phyloP scores from a whole-genome alignment of 2,797 vertebrate species.

The Hoplostethus atlanticus region DNA sequence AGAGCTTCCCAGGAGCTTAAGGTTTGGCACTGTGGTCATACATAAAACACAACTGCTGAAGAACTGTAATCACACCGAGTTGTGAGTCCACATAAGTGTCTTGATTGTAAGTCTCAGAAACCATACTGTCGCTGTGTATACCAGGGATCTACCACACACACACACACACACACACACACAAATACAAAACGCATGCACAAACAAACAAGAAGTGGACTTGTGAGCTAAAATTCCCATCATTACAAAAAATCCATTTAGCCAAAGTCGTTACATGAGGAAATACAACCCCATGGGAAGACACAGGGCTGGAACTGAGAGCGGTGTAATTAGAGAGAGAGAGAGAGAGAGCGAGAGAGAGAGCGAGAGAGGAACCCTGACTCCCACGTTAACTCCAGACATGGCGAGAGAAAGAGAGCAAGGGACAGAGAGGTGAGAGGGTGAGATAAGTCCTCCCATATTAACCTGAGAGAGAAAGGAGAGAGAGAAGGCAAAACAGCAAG shows the following conservation, averaged over 20 bases:
- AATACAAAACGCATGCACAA: constrained; percentile 16
- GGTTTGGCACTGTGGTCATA: neutral
- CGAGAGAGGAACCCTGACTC: neutral
- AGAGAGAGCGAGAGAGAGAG: constrained; percentile 34
- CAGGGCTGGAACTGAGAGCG: constrained; percentile 58
- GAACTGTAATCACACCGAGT: constrained; percentile 26
- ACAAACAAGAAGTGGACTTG: constrained; percentile 39
- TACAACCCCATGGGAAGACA: constrained; percentile 69
- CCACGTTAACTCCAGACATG: constrained; percentile 57
- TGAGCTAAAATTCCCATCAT: constrained; percentile 48
- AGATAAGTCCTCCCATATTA: constrained; percentile 58
- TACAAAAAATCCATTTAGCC: constrained; percentile 42
- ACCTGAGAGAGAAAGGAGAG: constrained; percentile 61
- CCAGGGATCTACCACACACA: constrained; percentile 1
- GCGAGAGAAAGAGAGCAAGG: constrained; percentile 31
- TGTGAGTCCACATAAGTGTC: constrained; percentile 9
- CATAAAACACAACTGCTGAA: constrained; percentile 15
- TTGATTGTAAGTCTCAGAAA: constrained; percentile 39
- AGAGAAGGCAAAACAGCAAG: constrained; percentile 61
- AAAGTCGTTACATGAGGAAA: constrained; percentile 64
- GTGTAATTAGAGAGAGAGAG: constrained; percentile 65
- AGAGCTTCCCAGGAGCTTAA: neutral
- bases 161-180: constrained; percentile 16
- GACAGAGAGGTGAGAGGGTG: constrained; percentile 64
- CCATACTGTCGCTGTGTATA: constrained; percentile 17